phyloP scores from a whole-genome alignment of 2,888 invertebrate species.

The Graphium colonna region DNA sequence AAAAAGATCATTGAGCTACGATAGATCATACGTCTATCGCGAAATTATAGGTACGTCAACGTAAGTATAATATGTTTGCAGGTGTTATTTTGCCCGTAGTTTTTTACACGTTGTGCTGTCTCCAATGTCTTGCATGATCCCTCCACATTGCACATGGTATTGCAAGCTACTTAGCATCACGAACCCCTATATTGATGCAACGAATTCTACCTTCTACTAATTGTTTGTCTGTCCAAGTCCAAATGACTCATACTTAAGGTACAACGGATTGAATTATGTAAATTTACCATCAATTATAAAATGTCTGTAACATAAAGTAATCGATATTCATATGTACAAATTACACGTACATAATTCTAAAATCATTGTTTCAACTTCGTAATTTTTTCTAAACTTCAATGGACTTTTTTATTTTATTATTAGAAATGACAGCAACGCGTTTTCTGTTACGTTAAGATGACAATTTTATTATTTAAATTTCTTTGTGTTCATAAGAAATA shows the following conservation, averaged over 20 bases:
- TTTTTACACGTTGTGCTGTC: slow-evolving; percentile 44
- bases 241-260: too few species aligned
- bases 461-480: background rate
- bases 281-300: too few species aligned
- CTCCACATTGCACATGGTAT: slow-evolving; percentile 34
- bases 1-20: slow-evolving; percentile 57
- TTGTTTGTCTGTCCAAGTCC: too few species aligned
- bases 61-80: slow-evolving; percentile 65
- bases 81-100: slow-evolving; percentile 49
- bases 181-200: slow-evolving; percentile 8
- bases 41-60: slow-evolving; percentile 29
- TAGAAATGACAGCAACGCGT: background rate
- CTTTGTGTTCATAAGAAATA: background rate
- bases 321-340: too few species aligned
- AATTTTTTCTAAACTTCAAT: too few species aligned
- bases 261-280: too few species aligned
- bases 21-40: slow-evolving; percentile 23
- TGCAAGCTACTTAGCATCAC: slow-evolving; percentile 24
- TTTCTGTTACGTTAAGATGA: background rate
- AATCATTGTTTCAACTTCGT: too few species aligned
- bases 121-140: slow-evolving; percentile 41
- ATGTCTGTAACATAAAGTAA: too few species aligned
- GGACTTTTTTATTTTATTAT: too few species aligned
- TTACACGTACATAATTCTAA: too few species aligned
- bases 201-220: too few species aligned